Evolutionary conservation across 1,140 invertebrate species (phyloP), one percentile per base, ranked within the genome.

Genomic region (Diuraphis noxia): DNA sequence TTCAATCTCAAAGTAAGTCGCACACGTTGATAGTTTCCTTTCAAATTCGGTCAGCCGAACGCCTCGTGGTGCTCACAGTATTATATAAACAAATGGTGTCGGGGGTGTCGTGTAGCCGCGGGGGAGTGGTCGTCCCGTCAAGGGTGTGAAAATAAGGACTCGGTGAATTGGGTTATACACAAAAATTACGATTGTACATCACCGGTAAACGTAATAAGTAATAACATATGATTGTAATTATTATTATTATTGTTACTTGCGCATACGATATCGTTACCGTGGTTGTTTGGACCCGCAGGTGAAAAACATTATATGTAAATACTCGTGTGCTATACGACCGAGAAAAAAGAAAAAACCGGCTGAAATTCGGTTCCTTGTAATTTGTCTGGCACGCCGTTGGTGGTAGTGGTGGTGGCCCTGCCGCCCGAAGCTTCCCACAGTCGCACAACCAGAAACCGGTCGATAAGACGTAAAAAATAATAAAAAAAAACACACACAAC

Each of bases 331-430:
- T 52, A 9, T 30, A 41, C 8, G 79, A 25, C 25, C 8, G 38
- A 40, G 38, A 23, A 41, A 82, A 79, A 79, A 21, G 34, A 43
- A 84, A 19, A 84, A 84, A 46, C 82, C 82, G 21, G 41, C 30
- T 36, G 41, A 85, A 85, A 85, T 46, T 43, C 17, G 82, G n/a
- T 46, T 43, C 41, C n/a, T n/a, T 43, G 82, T 85, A 46, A 85
- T 85, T 85, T 85, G 30, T 85, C 82, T 46, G 82, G 82, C 19
- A 43, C 38, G 25, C 79, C n/a, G 7, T 41, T 30, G 81, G 82
- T 85, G 82, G 82, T 43, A 19, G 81, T 43, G 30, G 41, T n/a
- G n/a, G n/a, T n/a, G n/a, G n/a, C 13, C 4, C 30, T 6, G 41
- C 82, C n/a, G 41, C 41, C 41, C n/a, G 82, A 46, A 85, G 41